Conservation (phyloP, 2,888 invertebrate genomes). For the Euzetes globulus region DNA sequence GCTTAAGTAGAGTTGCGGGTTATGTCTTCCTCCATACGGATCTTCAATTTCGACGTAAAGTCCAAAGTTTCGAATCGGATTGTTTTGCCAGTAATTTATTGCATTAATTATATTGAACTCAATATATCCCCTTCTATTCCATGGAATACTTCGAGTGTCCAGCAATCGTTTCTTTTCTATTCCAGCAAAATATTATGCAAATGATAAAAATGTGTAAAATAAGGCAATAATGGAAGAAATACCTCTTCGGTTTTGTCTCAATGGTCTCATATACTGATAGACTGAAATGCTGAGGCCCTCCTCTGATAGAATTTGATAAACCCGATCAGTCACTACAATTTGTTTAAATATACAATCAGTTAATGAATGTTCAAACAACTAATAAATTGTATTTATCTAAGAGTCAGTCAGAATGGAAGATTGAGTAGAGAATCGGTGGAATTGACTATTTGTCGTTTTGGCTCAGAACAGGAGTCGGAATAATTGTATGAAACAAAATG, state of each 20-base stretch:
- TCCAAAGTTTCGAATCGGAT: slow-evolving; percentile 40
- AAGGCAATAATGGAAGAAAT: not conserved
- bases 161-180: slow-evolving; percentile 39
- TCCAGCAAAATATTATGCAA: not conserved
- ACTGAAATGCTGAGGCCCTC: slow-evolving; percentile 39
- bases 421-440: no score
- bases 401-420: no score
- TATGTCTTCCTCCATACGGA: slow-evolving; percentile 37
- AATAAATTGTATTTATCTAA: no score
- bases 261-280: slow-evolving; percentile 40
- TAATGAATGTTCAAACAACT: no score
- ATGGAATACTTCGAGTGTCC: slow-evolving; percentile 39
- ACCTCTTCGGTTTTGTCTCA: slow-evolving; percentile 40
- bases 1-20: slow-evolving; percentile 40
- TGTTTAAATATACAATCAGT: no score
- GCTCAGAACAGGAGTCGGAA: no score
- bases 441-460: no score
- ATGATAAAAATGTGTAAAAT: not conserved
- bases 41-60: slow-evolving; percentile 41
- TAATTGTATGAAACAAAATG: not conserved
- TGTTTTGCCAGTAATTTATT: slow-evolving; percentile 40
- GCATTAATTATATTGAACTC: slow-evolving; percentile 41
- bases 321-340: not conserved
- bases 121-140: slow-evolving; percentile 40
- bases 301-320: slow-evolving; percentile 19